Conservation (phyloP, 2,888 invertebrate species). For the Lithophane socia region DNA sequence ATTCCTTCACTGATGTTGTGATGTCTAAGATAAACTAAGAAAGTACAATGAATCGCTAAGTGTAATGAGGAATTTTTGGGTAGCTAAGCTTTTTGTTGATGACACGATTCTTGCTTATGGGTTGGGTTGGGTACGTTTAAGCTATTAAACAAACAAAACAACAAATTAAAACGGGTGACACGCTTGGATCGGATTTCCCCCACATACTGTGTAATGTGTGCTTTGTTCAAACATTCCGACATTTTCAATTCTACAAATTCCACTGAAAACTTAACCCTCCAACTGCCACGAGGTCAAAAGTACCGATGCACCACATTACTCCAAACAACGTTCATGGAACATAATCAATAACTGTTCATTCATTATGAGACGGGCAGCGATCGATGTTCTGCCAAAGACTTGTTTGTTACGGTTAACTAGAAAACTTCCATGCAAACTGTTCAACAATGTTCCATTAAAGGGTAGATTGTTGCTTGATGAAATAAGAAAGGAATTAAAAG, state of each 20-base stretch:
- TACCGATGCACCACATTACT: constrained; percentile 28
- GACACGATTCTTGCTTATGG: too few relatives aligned
- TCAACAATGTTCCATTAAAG: constrained; percentile 53
- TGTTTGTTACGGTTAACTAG: constrained; percentile 57
- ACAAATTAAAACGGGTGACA: not conserved
- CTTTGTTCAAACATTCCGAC: not conserved
- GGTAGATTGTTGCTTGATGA: constrained; percentile 38
- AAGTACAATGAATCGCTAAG: not conserved
- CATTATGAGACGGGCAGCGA: constrained; percentile 56
- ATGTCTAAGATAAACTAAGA: not conserved
- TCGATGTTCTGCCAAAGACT: constrained; percentile 57
- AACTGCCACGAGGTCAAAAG: constrained; percentile 15
- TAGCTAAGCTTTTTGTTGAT: not conserved
- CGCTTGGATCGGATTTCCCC: not conserved
- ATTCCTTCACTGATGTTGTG: not conserved
- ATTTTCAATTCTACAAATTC: not conserved
- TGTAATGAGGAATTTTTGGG: not conserved
- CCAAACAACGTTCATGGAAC: constrained; percentile 28
- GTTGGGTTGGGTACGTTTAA: not conserved
- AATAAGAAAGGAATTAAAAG: constrained; percentile 62
- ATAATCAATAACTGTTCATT: constrained; percentile 66
- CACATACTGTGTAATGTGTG: not conserved
- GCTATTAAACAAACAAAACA: not conserved
- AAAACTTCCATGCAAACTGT: constrained; percentile 62
- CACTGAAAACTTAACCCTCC: constrained; percentile 5